Conservation (phyloP, 1,140 invertebrate genomes). For the Araneus ventricosus region DNA sequence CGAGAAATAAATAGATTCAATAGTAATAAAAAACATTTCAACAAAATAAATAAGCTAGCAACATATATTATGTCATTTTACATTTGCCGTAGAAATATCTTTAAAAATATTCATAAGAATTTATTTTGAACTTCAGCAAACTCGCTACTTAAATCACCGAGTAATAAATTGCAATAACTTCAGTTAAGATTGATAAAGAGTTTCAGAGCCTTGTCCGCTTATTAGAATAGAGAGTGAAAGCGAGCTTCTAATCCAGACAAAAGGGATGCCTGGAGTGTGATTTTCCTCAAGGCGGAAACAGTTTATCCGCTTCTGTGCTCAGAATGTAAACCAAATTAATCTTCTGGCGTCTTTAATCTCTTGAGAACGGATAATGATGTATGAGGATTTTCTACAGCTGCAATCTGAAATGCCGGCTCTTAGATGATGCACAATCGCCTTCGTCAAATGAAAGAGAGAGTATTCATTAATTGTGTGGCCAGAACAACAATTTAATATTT, state of each 20-base stretch:
- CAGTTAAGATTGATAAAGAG: no score
- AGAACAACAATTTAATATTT: no score
- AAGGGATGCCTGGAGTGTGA: not conserved
- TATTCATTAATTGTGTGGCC: no score
- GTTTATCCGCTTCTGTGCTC: not conserved
- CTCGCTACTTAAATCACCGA: no score
- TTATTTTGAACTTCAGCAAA: no score
- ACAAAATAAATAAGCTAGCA: no score
- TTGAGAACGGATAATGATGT: conserved; percentile 12
- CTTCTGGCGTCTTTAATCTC: conserved; percentile 7
- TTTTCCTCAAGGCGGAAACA: not conserved
- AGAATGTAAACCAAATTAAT: conserved; percentile 22
- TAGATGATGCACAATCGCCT: not conserved
- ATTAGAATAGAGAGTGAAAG: not conserved
- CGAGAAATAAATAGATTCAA: no score
- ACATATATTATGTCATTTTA: no score
- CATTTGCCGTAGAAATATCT: no score
- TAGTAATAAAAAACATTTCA: no score
- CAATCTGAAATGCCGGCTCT: not conserved
- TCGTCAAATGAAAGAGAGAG: not conserved
- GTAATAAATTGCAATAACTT: no score
- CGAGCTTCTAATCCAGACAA: conserved; percentile 13
- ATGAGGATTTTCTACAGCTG: not conserved
- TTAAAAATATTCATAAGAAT: no score
- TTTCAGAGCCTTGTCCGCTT: not conserved